Percentiles rank a stretch among this genome's conserved stretches.
Conservation (phyloP, 2,888 invertebrate genomes). For the Drosophila prolongata region DNA sequence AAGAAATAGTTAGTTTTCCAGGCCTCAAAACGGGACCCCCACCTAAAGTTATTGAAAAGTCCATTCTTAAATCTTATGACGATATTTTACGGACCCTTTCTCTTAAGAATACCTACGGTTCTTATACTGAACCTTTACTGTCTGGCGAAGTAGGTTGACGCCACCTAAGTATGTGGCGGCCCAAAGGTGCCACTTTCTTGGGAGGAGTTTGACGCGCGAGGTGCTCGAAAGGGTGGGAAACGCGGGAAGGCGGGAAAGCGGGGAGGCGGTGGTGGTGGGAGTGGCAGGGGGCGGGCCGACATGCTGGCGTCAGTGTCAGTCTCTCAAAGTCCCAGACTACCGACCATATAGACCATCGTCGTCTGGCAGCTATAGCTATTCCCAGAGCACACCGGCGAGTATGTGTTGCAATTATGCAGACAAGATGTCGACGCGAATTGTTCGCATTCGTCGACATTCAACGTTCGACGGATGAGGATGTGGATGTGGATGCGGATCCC, state of each 20-base stretch:
- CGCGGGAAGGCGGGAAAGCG: not conserved
- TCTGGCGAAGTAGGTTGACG: conserved; percentile 73
- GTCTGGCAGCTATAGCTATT: conserved; percentile 40
- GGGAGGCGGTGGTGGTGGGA: conserved; percentile 1
- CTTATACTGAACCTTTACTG: conserved; percentile 7
- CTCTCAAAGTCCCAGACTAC: conserved; percentile 10
- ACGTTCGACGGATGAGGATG: conserved; percentile 17
- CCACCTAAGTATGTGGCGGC: conserved; percentile 76
- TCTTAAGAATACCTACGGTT: not conserved
- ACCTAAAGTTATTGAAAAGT: too few relatives aligned
- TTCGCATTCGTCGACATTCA: conserved; percentile 65
- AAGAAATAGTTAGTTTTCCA: too few relatives aligned
- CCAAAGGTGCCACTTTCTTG: conserved; percentile 67
- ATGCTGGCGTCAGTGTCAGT: conserved; percentile 74
- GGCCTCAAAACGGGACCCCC: too few relatives aligned
- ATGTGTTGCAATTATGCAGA: conserved; percentile 82
- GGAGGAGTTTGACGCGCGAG: conserved; percentile 73
- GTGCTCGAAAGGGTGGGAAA: conserved; percentile 3
- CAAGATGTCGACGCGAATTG: conserved; percentile 82
- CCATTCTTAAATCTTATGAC: too few relatives aligned
- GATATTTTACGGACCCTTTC: too few relatives aligned
- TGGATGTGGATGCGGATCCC: not conserved
- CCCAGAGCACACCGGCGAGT: conserved; percentile 44
- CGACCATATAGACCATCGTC: conserved; percentile 26
- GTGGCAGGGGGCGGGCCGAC: conserved; percentile 54